These are phyloP conservation scores for Trichonephila clavipes DNA, from an alignment of 1,140 invertebrate species.

Conservation along the genomic window DNA sequence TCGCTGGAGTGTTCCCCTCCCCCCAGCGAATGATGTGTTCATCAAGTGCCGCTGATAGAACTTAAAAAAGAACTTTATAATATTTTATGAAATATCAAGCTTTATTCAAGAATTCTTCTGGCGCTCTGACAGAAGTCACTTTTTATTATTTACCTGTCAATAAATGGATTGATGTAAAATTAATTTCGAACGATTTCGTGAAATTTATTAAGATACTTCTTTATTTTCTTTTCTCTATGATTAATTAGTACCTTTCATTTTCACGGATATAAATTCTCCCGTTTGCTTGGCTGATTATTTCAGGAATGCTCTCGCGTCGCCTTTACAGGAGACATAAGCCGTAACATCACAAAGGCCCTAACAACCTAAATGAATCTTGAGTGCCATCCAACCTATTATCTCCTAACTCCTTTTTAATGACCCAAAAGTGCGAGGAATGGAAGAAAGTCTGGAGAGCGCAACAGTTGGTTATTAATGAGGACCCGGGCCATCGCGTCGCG, in stretches of 20 bases:
- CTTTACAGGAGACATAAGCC: background rate
- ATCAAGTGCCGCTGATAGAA: too few species aligned
- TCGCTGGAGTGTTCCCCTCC: too few species aligned
- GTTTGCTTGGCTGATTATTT: background rate
- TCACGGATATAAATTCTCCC: background rate
- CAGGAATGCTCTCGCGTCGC: background rate
- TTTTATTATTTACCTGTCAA: too few species aligned
- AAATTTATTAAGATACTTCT: too few species aligned
- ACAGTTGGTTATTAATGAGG: conserved; percentile 60
- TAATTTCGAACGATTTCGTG: too few species aligned
- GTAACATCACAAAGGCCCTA: background rate
- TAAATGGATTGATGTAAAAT: too few species aligned
- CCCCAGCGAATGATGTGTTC: too few species aligned
- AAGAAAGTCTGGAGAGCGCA: background rate
- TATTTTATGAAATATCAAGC: too few species aligned
- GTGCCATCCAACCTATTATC: background rate
- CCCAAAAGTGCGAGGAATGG: background rate
- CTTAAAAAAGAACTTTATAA: too few species aligned
- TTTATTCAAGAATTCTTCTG: too few species aligned
- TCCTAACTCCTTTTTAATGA: conserved; percentile 35
- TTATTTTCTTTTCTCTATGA: too few species aligned
- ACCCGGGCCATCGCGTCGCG: background rate
- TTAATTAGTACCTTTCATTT: background rate
- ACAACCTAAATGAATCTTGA: background rate
- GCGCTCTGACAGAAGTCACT: too few species aligned